Evolutionary conservation across 2,797 vertebrate genomes (phyloP).

Genomic region (Sebastiscus albofasciatus): DNA sequence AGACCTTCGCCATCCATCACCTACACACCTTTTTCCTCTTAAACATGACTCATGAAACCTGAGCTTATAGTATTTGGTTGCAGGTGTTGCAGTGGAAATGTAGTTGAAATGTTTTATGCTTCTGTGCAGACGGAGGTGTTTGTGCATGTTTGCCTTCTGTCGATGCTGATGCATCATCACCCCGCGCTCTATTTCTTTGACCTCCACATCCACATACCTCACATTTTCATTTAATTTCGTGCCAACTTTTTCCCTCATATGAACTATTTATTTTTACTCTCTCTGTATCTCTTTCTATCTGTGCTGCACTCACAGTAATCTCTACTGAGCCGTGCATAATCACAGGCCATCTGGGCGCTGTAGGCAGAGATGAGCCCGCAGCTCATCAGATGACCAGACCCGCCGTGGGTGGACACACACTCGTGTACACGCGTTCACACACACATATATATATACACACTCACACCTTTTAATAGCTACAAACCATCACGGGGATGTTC

Average conservation of each 20-base stretch:
- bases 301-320: slow-evolving; percentile 70
- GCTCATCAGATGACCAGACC: slow-evolving; percentile 73
- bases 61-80: background rate
- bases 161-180: background rate
- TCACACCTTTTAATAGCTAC: slow-evolving; percentile 62
- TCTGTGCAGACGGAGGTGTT: background rate
- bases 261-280: slow-evolving; percentile 50
- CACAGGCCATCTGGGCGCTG: slow-evolving; percentile 82
- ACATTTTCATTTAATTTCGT: slow-evolving; percentile 10
- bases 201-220: background rate
- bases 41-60: background rate
- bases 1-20: slow-evolving; percentile 40
- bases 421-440: background rate
- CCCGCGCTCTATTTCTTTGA: slow-evolving; percentile 3
- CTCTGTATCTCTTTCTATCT: slow-evolving; percentile 51
- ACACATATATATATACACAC: background rate
- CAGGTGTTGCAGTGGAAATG: background rate
- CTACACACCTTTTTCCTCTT: background rate
- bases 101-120: background rate
- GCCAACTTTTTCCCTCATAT: slow-evolving; percentile 35
- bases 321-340: slow-evolving; percentile 80
- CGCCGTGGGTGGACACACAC: slow-evolving; percentile 32
- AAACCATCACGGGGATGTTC: slow-evolving; percentile 36
- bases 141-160: background rate
- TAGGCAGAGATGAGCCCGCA: slow-evolving; percentile 74